Evolutionary conservation across 2,888 invertebrate species (phyloP), one percentile per base, ranked within the genome.

Genomic region (Caenorhabditis wallacei): DNA sequence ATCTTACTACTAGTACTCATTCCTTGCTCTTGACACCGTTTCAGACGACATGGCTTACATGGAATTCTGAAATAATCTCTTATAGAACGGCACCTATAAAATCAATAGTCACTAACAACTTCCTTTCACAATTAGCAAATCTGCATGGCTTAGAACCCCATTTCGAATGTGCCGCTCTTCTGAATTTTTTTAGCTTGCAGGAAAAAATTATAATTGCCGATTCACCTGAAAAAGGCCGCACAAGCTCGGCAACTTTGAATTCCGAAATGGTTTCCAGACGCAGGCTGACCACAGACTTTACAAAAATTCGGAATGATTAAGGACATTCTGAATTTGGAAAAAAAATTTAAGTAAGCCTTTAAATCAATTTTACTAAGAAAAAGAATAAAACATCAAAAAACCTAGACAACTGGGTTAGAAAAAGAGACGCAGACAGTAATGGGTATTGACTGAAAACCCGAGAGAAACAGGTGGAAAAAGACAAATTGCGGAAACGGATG

Each of bases 171-270:
- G 30, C 63, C 3, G 43, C 46, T 63, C 63, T 20, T 22, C 54
- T 56, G 46, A 46, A 69, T 26, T 54, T 37, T 51, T 53, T 13
- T 10, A 11, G 10, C 37, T 68, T 66, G 7, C 30, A 18, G 11
- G 20, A 22, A 24, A 13, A 24, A 10, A 8, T 40, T 30, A 24
- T 20, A 20, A 24, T 24, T 30, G 22, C 22, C 22, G 10, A 43
- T 16, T 43, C 11, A 82, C 83, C 79, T 53, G 54, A 84, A 84
- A 64, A 84, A 84, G 0, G 81, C 84, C 4, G 84, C 84, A 43
- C 84, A 84, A 1, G 84, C 84, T 20, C 84, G 56, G 59, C 84
- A 84, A 40, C 74, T 79, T 4, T 54, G 22, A 1, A 81, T 75
- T 26, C 84, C 84, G 53, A 82, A 84, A 40, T 84, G 84, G 46